Evolutionary conservation across 2,888 invertebrate genomes (phyloP), one percentile per base, ranked within the genome.

Genomic region (Oconnorella tubifera): DNA sequence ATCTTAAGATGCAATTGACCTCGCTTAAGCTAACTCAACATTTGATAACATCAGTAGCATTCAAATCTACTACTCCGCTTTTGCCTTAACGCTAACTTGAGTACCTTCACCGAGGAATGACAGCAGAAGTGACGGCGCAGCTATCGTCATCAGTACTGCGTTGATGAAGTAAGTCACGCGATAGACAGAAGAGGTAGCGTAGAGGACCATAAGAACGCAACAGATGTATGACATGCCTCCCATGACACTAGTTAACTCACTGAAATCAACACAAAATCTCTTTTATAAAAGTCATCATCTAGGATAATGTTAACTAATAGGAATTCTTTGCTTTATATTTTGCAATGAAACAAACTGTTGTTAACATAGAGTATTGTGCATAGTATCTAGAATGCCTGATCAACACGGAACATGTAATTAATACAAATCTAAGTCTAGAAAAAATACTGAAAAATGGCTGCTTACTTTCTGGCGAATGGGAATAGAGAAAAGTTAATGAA

Each of bases 131-230:
- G 65, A 33, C 10, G 65, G 61, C 1, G 33, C 31, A 40, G 63
- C 66, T 19, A 66, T 40, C 1, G 40, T 31, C 50, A 71, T 62
- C 33, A 70, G 53, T 27, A 59, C 60, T 14, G 65, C 56, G n/a
- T 61, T 56, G 56, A 71, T 55, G 55, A 68, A 64, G 33, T 68
- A 66, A 6, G 58, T 56, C 53, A 68, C 50, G 19, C 71, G 61
- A 58, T 67, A 67, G 23, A 67, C 56, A 32, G 63, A 63, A 29
- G 62, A 53, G 10, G 60, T 56, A 25, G 62, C 50, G 61, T 67
- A 70, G 50, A 70, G 61, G 23, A 64, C 56, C 55, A 70, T 50
- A 3, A 60, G 29, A 31, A 71, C 63, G 28, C 67, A 65, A 28
- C 62, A 62, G 29, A 68, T 23, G 55, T 70, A 71, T 2, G 59